phyloP scores from a whole-genome alignment of 1,140 invertebrate species.

The Pomacea maculata region DNA sequence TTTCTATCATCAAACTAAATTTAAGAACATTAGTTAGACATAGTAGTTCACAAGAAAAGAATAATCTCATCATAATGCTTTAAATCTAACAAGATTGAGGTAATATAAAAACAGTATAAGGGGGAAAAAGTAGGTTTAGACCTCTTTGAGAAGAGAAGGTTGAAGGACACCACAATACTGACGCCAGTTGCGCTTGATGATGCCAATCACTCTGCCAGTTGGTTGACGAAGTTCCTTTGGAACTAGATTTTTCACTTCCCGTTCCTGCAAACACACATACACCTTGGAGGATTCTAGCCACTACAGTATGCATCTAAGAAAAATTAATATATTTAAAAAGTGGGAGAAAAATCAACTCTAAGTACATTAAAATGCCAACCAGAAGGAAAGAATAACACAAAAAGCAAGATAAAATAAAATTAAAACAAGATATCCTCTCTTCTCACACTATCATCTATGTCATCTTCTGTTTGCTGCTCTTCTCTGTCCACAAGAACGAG shows the following conservation, averaged over 20 bases:
- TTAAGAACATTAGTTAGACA: too few species aligned
- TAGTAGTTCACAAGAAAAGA: too few species aligned
- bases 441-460: constrained; percentile 27
- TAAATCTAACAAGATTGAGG: too few species aligned
- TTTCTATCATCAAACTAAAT: too few species aligned
- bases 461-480: constrained; percentile 61
- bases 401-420: background rate
- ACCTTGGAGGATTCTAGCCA: background rate
- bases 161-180: constrained; percentile 89
- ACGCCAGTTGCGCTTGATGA: constrained; percentile 95
- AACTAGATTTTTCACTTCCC: constrained; percentile 45
- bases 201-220: constrained; percentile 91
- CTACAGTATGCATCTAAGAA: background rate
- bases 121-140: constrained; percentile 54
- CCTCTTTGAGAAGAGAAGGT: constrained; percentile 79
- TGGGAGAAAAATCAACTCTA: background rate
- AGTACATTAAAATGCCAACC: too few species aligned
- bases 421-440: background rate
- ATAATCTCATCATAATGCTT: too few species aligned
- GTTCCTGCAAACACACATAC: constrained; percentile 43
- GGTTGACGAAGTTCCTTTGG: constrained; percentile 68
- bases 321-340: background rate
- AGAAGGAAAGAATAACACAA: background rate
- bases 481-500: constrained; percentile 72
- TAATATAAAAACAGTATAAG: constrained; percentile 18